Percentiles rank a stretch among this genome's conserved stretches.
Evolutionary conservation across 2,113 vertebrate genomes (phyloP).

Genomic region (Orcinus orca): DNA sequence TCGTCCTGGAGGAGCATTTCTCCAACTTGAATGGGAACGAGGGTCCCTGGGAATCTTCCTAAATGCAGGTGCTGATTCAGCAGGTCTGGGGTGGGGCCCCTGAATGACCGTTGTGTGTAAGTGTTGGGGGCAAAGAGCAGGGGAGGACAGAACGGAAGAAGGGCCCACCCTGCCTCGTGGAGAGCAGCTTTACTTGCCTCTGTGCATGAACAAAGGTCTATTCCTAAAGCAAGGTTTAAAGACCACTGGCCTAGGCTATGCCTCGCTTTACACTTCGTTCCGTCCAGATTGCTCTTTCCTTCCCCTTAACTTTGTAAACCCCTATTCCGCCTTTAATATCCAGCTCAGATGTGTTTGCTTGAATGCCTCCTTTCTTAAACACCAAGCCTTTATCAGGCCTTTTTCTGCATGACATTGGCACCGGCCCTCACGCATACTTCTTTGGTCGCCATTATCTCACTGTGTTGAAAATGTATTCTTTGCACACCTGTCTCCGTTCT

Average conservation of each 20-base stretch:
- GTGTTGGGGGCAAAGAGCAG: background rate
- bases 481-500: background rate
- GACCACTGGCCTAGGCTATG: background rate
- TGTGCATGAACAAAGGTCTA: background rate
- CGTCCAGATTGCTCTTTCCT: fast-evolving
- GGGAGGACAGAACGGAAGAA: background rate
- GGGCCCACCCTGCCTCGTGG: fast-evolving
- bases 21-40: background rate
- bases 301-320: background rate
- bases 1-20: background rate
- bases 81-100: background rate
- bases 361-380: background rate
- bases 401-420: background rate
- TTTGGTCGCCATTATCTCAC: background rate
- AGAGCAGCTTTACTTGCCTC: background rate
- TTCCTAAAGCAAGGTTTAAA: background rate
- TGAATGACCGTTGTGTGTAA: background rate
- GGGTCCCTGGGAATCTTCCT: background rate
- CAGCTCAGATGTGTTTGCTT: background rate
- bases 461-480: background rate
- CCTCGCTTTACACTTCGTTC: background rate
- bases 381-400: fast-evolving
- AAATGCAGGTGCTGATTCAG: background rate
- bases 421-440: fast-evolving
- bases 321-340: background rate